Conservation (phyloP, 2,888 invertebrate genomes). For the Macrosoma leucophasiata region DNA sequence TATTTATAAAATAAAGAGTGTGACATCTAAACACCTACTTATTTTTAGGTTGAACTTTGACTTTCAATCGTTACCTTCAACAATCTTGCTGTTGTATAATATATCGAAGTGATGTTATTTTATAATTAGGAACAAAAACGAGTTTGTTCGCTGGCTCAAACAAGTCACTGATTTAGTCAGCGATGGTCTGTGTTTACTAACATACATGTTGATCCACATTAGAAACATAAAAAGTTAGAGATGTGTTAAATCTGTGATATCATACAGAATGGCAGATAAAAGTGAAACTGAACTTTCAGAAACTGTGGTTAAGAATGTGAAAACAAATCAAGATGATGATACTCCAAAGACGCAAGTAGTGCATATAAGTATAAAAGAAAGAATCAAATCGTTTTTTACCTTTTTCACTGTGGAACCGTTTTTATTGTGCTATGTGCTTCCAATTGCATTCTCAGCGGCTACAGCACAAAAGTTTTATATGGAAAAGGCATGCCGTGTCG, state of each 20-base stretch:
- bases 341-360: constrained; percentile 18
- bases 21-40: background rate
- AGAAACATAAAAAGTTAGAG: background rate
- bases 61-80: background rate
- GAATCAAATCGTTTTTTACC: constrained; percentile 32
- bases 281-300: background rate
- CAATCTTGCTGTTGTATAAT: background rate
- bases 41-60: background rate
- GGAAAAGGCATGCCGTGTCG: constrained; percentile 74
- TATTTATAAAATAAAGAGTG: background rate
- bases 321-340: background rate
- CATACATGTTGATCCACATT: constrained; percentile 28
- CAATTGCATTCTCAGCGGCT: constrained; percentile 76
- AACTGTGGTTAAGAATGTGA: background rate
- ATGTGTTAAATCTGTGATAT: background rate
- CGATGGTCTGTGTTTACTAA: constrained; percentile 36
- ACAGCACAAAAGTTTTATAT: constrained; percentile 70
- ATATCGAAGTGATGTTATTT: background rate
- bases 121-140: background rate
- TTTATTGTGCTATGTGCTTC: constrained; percentile 78
- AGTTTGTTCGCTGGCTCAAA: background rate
- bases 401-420: constrained; percentile 80
- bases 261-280: background rate
- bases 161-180: constrained; percentile 20
- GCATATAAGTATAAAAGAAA: constrained; percentile 24